These are phyloP conservation scores for Tragulus kanchil DNA, from an alignment of 2,113 vertebrate species.

Conservation along the genomic window DNA sequence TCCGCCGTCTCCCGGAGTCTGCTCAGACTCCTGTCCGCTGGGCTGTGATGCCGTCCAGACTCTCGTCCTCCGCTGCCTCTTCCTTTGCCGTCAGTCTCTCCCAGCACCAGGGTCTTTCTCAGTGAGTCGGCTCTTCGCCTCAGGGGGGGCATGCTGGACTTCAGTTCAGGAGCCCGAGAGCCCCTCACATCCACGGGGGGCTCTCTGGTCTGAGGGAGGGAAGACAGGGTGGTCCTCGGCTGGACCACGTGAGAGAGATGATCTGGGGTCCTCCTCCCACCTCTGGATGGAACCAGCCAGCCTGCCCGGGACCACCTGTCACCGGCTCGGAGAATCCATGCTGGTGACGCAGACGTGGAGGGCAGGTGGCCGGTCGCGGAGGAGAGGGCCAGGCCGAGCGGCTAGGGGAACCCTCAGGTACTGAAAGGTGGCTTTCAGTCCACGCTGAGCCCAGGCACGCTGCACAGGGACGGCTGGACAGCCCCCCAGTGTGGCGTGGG, in stretches of 20 bases:
- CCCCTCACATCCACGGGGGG: neutral
- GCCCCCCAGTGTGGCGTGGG: neutral
- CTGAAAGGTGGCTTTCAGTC: neutral
- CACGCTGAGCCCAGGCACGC: neutral
- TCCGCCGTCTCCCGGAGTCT: fast-evolving
- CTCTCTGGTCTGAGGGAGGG: neutral
- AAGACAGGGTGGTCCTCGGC: neutral
- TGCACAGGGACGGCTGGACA: neutral
- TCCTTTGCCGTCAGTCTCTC: neutral
- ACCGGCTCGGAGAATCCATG: neutral
- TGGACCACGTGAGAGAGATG: neutral
- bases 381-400: fast-evolving
- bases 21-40: neutral
- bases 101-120: neutral
- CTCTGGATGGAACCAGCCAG: neutral
- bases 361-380: fast-evolving
- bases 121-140: neutral
- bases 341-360: neutral
- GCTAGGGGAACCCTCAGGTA: fast-evolving
- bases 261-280: neutral
- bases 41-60: neutral
- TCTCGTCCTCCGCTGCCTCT: neutral
- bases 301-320: fast-evolving
- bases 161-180: neutral
- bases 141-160: too few relatives aligned